Evolutionary conservation across 2,797 vertebrate species (phyloP).

Genomic region (Selene dorsalis): DNA sequence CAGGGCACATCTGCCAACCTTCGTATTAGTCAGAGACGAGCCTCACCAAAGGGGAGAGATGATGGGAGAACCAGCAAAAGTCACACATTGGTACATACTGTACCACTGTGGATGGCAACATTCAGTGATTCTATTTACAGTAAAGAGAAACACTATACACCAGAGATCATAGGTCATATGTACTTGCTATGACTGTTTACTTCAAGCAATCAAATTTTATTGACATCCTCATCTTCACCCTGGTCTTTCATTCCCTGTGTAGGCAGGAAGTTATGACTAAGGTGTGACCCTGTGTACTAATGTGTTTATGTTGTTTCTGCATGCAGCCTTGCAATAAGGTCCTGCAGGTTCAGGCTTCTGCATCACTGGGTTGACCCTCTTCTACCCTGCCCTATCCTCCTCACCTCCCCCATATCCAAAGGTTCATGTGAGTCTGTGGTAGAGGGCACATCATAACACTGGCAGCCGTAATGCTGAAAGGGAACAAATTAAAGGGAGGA

Average conservation of each 20-base stretch:
- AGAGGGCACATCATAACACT: constrained; percentile 42
- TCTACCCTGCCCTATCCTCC: constrained; percentile 40
- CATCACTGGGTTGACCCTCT: constrained; percentile 45
- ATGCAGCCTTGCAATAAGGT: constrained; percentile 45
- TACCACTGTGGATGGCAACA: constrained; percentile 42
- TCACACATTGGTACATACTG: constrained; percentile 51
- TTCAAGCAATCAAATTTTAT: constrained; percentile 1
- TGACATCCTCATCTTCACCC: constrained; percentile 11
- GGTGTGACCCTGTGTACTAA: constrained; percentile 39
- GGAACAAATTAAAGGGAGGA: constrained; percentile 56
- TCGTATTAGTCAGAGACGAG: constrained; percentile 68
- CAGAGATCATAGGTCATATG: constrained; percentile 27
- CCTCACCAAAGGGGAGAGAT: constrained; percentile 49
- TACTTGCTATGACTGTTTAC: background rate
- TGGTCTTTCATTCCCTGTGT: constrained; percentile 36
- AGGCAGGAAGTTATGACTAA: constrained; percentile 28
- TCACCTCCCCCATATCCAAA: constrained; percentile 49
- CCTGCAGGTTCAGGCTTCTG: constrained; percentile 58
- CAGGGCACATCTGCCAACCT: constrained; percentile 67
- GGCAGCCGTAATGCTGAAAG: constrained; percentile 52
- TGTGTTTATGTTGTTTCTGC: constrained; percentile 48
- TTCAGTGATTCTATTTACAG: constrained; percentile 3
- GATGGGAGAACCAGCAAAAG: constrained; percentile 46
- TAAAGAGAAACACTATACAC: constrained; percentile 10
- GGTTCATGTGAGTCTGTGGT: constrained; percentile 45